Conservation (phyloP, 2,888 invertebrate species). For the Frankliniella intonsa region DNA sequence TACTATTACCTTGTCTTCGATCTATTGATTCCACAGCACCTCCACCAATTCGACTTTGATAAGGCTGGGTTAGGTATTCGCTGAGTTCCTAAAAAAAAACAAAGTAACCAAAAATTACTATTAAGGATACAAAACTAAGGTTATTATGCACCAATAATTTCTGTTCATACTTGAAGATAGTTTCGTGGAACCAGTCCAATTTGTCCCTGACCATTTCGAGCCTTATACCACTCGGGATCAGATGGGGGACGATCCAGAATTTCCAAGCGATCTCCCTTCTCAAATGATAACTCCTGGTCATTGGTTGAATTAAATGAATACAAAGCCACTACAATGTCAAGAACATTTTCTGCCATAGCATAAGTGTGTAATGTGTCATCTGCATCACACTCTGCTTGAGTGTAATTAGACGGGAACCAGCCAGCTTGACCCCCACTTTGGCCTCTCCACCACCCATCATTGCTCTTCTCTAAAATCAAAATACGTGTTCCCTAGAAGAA, state of each 20-base stretch:
- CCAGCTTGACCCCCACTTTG: conserved; percentile 66
- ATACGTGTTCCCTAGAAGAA: conserved; percentile 71
- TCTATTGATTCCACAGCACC: conserved; percentile 52
- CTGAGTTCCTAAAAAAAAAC: conserved; percentile 63
- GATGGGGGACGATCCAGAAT: conserved; percentile 93
- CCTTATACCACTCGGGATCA: conserved; percentile 99
- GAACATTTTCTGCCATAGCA: conserved; percentile 90
- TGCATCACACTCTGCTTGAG: conserved; percentile 75
- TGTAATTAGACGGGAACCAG: conserved; percentile 99
- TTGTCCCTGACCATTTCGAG: conserved; percentile 87
- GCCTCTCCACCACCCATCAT: conserved; percentile 99
- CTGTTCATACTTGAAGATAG: conserved; percentile 63
- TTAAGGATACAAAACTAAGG: conserved; percentile 18
- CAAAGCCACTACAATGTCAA: conserved; percentile 91
- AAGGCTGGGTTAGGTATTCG: conserved; percentile 82
- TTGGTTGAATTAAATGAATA: conserved; percentile 92
- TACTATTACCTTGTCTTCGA: conserved; percentile 48
- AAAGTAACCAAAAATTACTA: not conserved
- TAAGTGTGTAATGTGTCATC: conserved; percentile 87
- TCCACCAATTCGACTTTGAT: conserved; percentile 54
- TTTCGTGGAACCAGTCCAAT: conserved; percentile 93
- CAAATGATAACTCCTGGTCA: conserved; percentile 93
- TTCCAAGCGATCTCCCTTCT: conserved; percentile 93
- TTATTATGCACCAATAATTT: not conserved
- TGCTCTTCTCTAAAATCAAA: conserved; percentile 93